Evolutionary conservation across 1,140 invertebrate genomes (phyloP), one percentile per base, ranked within the genome.

Genomic region (Catajapyx aquilonaris): DNA sequence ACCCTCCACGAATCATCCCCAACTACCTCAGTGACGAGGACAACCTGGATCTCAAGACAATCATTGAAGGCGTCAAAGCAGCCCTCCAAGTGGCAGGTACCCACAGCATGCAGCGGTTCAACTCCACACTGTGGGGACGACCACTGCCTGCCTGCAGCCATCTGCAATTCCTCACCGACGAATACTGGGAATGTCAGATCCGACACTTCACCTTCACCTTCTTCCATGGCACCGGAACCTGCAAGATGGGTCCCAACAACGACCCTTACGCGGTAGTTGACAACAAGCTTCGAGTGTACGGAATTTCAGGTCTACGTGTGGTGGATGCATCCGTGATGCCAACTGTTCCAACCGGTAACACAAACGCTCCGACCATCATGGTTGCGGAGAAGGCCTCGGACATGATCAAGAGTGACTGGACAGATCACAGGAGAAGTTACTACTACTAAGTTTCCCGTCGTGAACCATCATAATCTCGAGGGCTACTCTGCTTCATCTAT

Each of bases 1-100:
- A 77, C 2, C 68, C 78, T 46, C 88, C 88, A 0, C 66, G 77
- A 3, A 79, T 96, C n/a, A 78, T 84, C 53, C 86, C 90, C 0
- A 88, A 88, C 48, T 91, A 91, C 48, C 81, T 91, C 48, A 28
- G 23, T 13, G 7, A 28, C 23, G 7, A 9, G 7, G 71, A 76
- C 0, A 70, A 84, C 43, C 70, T 69, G 40, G 69, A 79, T 45
- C 83, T 87, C 43, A 64, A 86, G 10, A 57, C 72, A 42, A 64
- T 87, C 4, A 71, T 76, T 0, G 78, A 85, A 48, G 83, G 79
- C 2, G 83, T 87, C 11, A 71, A 77, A 44, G 73, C 87, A 31
- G 81, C 76, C 0, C 63, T 87, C 46, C 72, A 73, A 39, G 57
- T 87, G 10, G 79, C 77, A 0, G 73, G 75, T 36, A 78, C 81